Evolutionary conservation across 2,888 invertebrate genomes (phyloP).

Genomic region (Pteria penguin): DNA sequence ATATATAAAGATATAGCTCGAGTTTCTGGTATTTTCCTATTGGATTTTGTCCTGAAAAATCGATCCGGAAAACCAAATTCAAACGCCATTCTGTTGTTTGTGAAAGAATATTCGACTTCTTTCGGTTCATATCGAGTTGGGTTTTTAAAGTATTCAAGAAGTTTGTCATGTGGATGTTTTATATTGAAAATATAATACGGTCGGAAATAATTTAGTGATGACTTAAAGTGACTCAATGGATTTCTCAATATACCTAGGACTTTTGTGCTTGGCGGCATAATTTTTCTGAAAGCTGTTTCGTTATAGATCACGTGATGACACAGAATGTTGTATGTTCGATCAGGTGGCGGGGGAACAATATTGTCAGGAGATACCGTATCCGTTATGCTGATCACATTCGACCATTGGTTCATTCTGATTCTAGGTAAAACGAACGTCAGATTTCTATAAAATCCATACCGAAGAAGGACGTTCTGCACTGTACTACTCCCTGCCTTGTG

Average conservation of each 20-base stretch:
- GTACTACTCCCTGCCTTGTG: slow-evolving; percentile 59
- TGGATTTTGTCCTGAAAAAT: slow-evolving; percentile 31
- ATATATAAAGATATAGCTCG: too few species aligned
- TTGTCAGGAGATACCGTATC: slow-evolving; percentile 2
- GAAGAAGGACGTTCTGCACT: slow-evolving; percentile 54
- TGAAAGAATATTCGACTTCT: background rate
- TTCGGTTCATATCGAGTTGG: slow-evolving; percentile 48
- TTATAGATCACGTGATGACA: slow-evolving; percentile 28
- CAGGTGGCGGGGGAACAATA: background rate
- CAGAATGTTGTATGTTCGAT: slow-evolving; percentile 9
- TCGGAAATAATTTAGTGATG: slow-evolving; percentile 48
- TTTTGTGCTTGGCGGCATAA: slow-evolving; percentile 50
- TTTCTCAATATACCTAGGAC: slow-evolving; percentile 54
- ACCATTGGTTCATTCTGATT: slow-evolving; percentile 44
- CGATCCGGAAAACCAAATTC: slow-evolving; percentile 50
- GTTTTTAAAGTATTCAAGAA: slow-evolving; percentile 14
- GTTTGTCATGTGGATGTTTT: background rate
- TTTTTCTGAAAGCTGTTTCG: slow-evolving; percentile 1
- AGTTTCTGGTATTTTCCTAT: too few species aligned
- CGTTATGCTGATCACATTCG: slow-evolving; percentile 17
- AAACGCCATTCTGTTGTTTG: slow-evolving; percentile 50
- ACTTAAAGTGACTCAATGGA: slow-evolving; percentile 50
- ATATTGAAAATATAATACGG: background rate
- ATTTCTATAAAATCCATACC: slow-evolving; percentile 49
- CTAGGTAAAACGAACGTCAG: slow-evolving; percentile 50